Conservation (phyloP, 2,113 vertebrate species). For the Sebastes fasciatus region DNA sequence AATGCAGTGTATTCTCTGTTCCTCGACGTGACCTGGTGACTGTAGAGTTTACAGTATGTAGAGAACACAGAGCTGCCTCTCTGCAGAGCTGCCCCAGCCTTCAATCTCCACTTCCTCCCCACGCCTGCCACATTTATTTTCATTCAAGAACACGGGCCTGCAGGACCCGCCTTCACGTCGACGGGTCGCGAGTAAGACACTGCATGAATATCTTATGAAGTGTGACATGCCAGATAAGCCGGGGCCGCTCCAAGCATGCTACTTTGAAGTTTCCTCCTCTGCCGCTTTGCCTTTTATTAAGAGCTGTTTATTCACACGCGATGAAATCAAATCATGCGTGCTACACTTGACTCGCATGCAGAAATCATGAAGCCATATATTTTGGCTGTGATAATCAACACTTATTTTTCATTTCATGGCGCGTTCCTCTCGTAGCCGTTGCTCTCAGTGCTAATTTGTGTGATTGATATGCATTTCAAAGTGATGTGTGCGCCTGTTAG, state of each 20-base stretch:
- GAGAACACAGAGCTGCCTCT: neutral
- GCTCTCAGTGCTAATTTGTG: neutral
- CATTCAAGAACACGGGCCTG: slow-evolving; percentile 56
- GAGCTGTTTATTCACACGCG: slow-evolving; percentile 61
- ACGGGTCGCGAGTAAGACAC: slow-evolving; percentile 50
- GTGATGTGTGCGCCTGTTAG: slow-evolving; percentile 34
- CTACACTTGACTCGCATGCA: slow-evolving; percentile 6
- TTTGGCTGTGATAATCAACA: neutral
- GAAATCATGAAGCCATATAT: slow-evolving; percentile 12
- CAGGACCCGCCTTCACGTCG: slow-evolving; percentile 52
- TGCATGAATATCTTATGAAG: slow-evolving; percentile 76
- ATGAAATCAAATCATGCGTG: slow-evolving; percentile 42
- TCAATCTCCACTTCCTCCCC: slow-evolving; percentile 27
- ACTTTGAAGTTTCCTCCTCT: slow-evolving; percentile 71
- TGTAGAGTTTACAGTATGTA: neutral
- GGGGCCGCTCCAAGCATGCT: slow-evolving; percentile 57
- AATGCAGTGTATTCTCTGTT: neutral
- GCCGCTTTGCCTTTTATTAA: slow-evolving; percentile 63
- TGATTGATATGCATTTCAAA: slow-evolving; percentile 49
- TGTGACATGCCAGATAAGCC: slow-evolving; percentile 67
- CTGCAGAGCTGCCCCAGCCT: slow-evolving; percentile 1
- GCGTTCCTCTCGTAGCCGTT: neutral
- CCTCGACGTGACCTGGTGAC: neutral
- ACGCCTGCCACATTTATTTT: slow-evolving; percentile 63
- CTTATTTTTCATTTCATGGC: neutral